phyloP scores from a whole-genome alignment of 2,113 vertebrate species.

The Larimichthys crocea region DNA sequence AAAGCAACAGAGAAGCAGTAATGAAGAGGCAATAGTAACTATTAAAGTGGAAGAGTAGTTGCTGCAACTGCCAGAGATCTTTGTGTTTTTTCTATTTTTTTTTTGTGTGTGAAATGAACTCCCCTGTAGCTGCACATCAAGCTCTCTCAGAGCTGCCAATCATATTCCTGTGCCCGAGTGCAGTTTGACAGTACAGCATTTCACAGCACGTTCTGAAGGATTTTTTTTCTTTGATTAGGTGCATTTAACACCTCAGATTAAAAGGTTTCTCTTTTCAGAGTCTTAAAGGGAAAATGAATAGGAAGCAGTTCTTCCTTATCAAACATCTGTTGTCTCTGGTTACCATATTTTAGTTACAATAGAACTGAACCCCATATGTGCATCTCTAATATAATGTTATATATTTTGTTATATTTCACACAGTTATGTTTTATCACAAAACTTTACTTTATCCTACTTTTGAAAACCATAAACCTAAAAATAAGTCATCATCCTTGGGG shows the following conservation, averaged over 20 bases:
- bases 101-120: neutral
- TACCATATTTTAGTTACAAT: neutral
- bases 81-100: too few relatives aligned
- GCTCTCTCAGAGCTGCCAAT: slow-evolving; percentile 43
- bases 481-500: neutral
- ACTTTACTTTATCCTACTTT: slow-evolving; percentile 2
- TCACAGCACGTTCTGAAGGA: neutral
- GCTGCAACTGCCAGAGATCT: slow-evolving; percentile 19
- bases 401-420: neutral
- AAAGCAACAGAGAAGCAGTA: slow-evolving; percentile 13
- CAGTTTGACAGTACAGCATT: slow-evolving; percentile 31
- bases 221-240: neutral
- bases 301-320: neutral
- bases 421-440: slow-evolving; percentile 14
- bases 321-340: too few relatives aligned
- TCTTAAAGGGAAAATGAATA: slow-evolving; percentile 7
- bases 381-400: too few relatives aligned
- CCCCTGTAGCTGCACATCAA: slow-evolving; percentile 22
- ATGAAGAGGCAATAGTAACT: slow-evolving; percentile 25
- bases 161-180: slow-evolving; percentile 36
- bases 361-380: neutral
- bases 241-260: neutral
- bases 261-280: neutral
- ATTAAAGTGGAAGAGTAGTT: slow-evolving; percentile 2
- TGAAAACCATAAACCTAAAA: neutral